Evolutionary conservation across 2,797 vertebrate species (phyloP).

Genomic region (Lycodopsis pacificus): DNA sequence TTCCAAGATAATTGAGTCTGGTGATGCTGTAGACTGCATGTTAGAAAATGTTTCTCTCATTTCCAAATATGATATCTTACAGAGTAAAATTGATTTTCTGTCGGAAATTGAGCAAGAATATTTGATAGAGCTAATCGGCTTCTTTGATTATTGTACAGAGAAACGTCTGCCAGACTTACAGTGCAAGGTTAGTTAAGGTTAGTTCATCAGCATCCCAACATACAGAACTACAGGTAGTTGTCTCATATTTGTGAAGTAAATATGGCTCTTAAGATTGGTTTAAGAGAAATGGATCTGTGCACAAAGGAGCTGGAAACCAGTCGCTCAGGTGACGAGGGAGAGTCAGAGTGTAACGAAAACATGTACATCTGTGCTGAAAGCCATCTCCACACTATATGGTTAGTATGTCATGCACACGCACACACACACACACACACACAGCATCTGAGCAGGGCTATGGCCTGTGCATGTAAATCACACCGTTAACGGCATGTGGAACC

Average conservation of each 20-base stretch:
- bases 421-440: slow-evolving; percentile 16
- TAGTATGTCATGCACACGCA: slow-evolving; percentile 28
- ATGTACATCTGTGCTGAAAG: slow-evolving; percentile 10
- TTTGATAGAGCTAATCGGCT: background rate
- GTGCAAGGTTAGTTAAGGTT: background rate
- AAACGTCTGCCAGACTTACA: background rate
- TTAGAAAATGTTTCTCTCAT: background rate
- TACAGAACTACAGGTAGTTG: background rate
- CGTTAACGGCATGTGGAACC: slow-evolving; percentile 52
- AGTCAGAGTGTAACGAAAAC: slow-evolving; percentile 8
- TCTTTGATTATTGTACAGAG: slow-evolving; percentile 8
- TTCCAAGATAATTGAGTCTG: background rate
- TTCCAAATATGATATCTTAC: slow-evolving; percentile 16
- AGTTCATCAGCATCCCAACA: background rate
- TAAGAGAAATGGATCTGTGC: slow-evolving; percentile 29
- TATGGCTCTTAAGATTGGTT: background rate
- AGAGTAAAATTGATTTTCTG: slow-evolving; percentile 19
- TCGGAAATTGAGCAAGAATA: slow-evolving; percentile 2
- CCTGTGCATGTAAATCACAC: slow-evolving; percentile 63
- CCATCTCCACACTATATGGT: slow-evolving; percentile 17
- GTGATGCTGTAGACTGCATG: slow-evolving; percentile 8
- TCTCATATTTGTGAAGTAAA: slow-evolving; percentile 6
- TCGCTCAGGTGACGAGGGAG: slow-evolving; percentile 10
- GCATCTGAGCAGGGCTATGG: slow-evolving; percentile 18
- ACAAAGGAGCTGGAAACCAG: slow-evolving; percentile 1